Base-by-base conservation (phyloP, 2,888 invertebrate genomes). In the Ochlodes sylvanus region DNA sequence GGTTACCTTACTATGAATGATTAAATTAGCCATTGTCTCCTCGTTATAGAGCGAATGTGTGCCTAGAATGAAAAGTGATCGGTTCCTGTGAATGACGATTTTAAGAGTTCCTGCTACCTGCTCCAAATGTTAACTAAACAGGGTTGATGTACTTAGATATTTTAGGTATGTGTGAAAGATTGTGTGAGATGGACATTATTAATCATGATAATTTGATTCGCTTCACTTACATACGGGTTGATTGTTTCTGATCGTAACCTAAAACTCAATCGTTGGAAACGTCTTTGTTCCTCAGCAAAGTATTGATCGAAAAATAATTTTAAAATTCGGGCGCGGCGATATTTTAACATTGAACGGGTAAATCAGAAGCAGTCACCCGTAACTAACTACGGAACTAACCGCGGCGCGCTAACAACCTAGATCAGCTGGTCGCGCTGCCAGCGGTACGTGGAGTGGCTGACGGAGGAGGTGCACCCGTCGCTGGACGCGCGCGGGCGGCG, bases 401-500 rank as follows among this genome's bases (percentile, higher is more conserved):
- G 47, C 12, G 19, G 44, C 32, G 19, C 65, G 77, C 91, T 95
- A 94, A 95, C 95, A 84, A 94, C 86, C 67, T 96, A 98, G 98
- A 97, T 97, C 86, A 97, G 97, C 94, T 96, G 97, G 87, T 96
- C 96, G 85, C 95, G 97, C 83, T 96, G 98, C 86, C 96, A 97
- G 90, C 96, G 96, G 74, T 98, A 97, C 94, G 95, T 96, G 73
- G 97, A 97, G 80, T 95, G 95, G 90, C 94, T 98, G 74, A 95
- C 98, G 86, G 96, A 96, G 81, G 97, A 97, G 79, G 94, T 96
- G 63, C 97, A 97, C 81, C 97, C 97, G 2, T 97, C 97, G 69
- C 86, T 97, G 83, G 97, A 97, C 90, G 86, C 86, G 80, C 84
- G 87, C 17, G 92, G 82, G 67, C 82, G 92, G 0, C 91, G 91